Base-by-base conservation (phyloP, 2,888 invertebrate genomes). In the Hypercompe scribonia region DNA sequence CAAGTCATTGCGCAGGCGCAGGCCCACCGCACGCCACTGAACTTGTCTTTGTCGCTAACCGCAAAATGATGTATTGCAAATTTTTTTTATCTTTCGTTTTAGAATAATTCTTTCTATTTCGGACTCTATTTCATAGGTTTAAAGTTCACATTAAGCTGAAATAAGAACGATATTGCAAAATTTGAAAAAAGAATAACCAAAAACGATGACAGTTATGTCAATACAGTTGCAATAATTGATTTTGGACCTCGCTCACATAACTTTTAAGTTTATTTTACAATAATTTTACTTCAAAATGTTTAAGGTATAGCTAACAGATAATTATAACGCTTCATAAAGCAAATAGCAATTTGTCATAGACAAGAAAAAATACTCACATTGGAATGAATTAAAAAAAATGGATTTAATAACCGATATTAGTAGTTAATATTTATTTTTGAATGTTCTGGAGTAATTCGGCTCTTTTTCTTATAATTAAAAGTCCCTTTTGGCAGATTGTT, bases 11-110 rank as follows among this genome's bases (percentile, higher is more conserved):
- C 82, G 84, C 78, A 71, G 76, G 80, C 86, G 84, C 84, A 84
- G 84, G 82, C 77, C 87, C 84, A 86, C 87, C 85, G 81, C 83
- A 84, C 69, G 72, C 54, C 42, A 36, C 46, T 28, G 34, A 70
- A 89, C 88, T 89, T 86, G 81, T 85, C 91, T 91, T 91, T 92
- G 92, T 92, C 90, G 88, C 89, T 82, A 89, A 90, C 92, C 92
- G 92, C 91, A 90, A 86, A 81, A 82, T 81, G 82, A 81, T 81
- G 75, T 75, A 76, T 79, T 71, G 66, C 75, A 78, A 81, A 78
- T 64, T 68, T 65, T 72, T 78, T 73, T 81, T 71, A 58, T 33
- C 46, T 54, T 58, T 81, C 76, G 68, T 76, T 74, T 80, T 77
- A 74, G 15, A 13, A 10, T 31, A n/a, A 1, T 13, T 15, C 33